A percentile compares a stretch with the other conserved stretches of the same genome.
These are phyloP conservation scores for Tachuris rubrigastra DNA, from an alignment of 2,113 vertebrate genomes.

Conservation along the genomic window DNA sequence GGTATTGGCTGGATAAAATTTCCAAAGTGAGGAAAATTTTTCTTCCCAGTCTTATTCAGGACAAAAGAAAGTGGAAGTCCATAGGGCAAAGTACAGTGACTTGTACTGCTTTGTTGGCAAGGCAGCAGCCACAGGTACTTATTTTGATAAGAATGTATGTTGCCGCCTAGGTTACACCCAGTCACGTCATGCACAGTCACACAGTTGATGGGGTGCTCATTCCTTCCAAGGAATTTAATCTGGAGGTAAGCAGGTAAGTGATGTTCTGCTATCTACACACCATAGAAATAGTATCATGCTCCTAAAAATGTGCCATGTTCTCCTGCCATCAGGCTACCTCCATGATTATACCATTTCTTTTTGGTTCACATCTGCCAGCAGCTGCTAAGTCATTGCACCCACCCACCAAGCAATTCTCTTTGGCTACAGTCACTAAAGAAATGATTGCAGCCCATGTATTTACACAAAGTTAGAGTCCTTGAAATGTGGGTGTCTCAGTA, in stretches of 20 bases:
- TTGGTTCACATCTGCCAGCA: background rate
- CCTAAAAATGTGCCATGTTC: fast-evolving
- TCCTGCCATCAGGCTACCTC: background rate
- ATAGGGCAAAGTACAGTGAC: background rate
- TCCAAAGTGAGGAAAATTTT: background rate
- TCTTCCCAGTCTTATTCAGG: background rate
- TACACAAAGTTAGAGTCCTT: background rate
- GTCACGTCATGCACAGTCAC: background rate
- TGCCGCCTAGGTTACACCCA: constrained; percentile 7
- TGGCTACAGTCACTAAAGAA: background rate
- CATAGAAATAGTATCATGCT: background rate
- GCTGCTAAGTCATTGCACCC: background rate
- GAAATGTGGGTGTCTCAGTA: background rate
- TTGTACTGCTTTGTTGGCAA: background rate
- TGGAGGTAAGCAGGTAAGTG: background rate
- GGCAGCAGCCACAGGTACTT: background rate
- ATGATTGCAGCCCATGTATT: background rate
- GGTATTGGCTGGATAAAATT: background rate
- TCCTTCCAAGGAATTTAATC: background rate
- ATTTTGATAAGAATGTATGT: constrained; percentile 15
- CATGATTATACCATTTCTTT: background rate
- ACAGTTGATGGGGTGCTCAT: background rate
- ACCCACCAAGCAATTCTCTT: background rate
- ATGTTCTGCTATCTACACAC: background rate
- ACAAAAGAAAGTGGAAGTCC: background rate